Percentiles rank a stretch among this genome's conserved stretches.
phyloP scores from a whole-genome alignment of 64 coral and sea anemone species.

The Catalaphyllia jardinei region DNA sequence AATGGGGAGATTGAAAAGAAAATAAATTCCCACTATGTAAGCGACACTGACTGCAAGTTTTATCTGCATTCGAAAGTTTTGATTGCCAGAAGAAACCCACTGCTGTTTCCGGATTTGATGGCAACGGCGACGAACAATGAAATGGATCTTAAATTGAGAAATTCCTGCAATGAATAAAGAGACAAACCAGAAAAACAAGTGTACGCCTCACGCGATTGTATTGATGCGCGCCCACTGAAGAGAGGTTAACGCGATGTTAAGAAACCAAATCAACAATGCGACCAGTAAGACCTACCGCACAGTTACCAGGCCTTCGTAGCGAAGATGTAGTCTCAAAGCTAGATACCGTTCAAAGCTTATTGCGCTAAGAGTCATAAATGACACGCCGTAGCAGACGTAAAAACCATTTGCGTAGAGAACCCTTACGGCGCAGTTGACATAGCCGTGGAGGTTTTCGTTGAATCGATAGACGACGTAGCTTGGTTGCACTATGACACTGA shows the following conservation, averaged over 20 bases:
- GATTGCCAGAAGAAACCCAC: neutral
- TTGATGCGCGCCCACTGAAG: constrained; percentile 82
- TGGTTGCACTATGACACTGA: constrained; percentile 61
- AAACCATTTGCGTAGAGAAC: constrained; percentile 78
- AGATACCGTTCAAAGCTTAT: constrained; percentile 80
- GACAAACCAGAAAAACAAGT: constrained; percentile 54
- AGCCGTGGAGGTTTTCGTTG: constrained; percentile 53
- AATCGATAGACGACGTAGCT: constrained; percentile 60
- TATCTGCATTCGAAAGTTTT: constrained; percentile 51
- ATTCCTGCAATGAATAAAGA: constrained; percentile 44
- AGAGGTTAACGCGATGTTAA: constrained; percentile 42
- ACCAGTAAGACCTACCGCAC: constrained; percentile 24
- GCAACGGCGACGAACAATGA: constrained; percentile 56
- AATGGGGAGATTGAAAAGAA: constrained; percentile 70
- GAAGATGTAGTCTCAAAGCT: constrained; percentile 65
- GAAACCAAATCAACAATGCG: constrained; percentile 55
- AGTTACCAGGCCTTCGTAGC: constrained; percentile 67
- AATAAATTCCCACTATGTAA: constrained; percentile 77
- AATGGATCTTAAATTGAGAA: constrained; percentile 43
- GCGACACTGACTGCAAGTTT: constrained; percentile 63
- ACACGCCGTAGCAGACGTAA: constrained; percentile 84
- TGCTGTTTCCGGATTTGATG: constrained; percentile 61
- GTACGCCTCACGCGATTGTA: constrained; percentile 44
- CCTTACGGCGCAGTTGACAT: constrained; percentile 64
- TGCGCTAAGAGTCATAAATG: constrained; percentile 80